Percentiles rank a stretch among this genome's conserved stretches.
Conservation (phyloP, 2,888 invertebrate genomes). For the Oscheius sp. region DNA sequence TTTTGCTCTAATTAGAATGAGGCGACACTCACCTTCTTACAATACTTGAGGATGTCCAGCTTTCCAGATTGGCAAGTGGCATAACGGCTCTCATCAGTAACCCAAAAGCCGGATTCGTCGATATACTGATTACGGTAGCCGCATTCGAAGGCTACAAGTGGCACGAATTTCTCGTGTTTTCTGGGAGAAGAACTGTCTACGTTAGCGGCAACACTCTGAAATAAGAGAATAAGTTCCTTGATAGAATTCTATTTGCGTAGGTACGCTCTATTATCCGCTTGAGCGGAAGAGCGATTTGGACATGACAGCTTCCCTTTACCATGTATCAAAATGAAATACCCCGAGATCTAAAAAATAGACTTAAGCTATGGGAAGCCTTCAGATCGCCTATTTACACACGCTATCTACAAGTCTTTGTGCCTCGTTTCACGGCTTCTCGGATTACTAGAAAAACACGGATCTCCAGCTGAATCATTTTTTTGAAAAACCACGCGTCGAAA, state of each 20-base stretch:
- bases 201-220: conserved; percentile 34
- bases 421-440: conserved; percentile 3
- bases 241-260: not conserved
- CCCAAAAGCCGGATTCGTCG: conserved; percentile 65
- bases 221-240: not conserved
- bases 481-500: too few species aligned
- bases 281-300: conserved; percentile 18
- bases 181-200: conserved; percentile 24
- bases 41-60: conserved; percentile 70
- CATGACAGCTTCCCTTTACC: conserved; percentile 9
- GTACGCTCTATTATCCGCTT: not conserved
- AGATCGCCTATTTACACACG: not conserved
- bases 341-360: not conserved
- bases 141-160: conserved; percentile 69
- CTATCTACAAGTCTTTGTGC: conserved; percentile 7
- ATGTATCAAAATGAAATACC: conserved; percentile 7
- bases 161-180: conserved; percentile 65
- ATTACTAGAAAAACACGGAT: conserved; percentile 16
- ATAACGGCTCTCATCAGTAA: conserved; percentile 60
- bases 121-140: conserved; percentile 69
- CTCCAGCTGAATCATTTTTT: not conserved
- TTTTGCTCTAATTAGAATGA: not conserved
- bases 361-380: not conserved
- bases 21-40: conserved; percentile 60
- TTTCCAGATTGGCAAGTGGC: conserved; percentile 69